Evolutionary conservation across 2,797 vertebrate genomes (phyloP), one percentile per base, ranked within the genome.

Genomic region (Muraenolepis orangiensis): DNA sequence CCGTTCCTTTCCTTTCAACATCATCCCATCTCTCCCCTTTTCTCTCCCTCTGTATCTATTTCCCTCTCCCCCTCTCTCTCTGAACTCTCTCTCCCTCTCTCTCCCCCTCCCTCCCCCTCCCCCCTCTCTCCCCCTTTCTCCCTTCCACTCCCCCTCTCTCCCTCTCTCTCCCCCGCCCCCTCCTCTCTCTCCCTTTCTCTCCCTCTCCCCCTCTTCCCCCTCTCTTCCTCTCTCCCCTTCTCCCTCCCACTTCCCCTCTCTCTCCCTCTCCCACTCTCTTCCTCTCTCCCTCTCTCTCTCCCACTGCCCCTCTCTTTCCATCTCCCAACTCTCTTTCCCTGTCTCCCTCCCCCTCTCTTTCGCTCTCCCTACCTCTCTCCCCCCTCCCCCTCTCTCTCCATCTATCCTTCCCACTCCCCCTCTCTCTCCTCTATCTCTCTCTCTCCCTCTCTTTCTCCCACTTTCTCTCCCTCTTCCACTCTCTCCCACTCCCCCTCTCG

Each of bases 301-400:
- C n/a, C n/a, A n/a, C n/a, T n/a, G n/a, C n/a, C n/a, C n/a, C n/a
- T 38, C 26, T 38, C 28, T 38, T 23, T 31, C 66, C 36, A 38
- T 38, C 36, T 38, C 72, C 57, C 51, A 34, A 4, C 32, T 8
- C 32, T 34, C 32, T 34, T 34, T 34, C 32, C 8, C 10, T 1
- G 1, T 38, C 36, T 38, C 12, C 66, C 66, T 74, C 68, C 76
- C 68, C 68, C 34, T 34, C 74, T 82, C 42, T 75, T 30, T 40
- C 34, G 51, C 31, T 23, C 34, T 23, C 32, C 38, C 68, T 40
- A 18, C 4, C 69, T 68, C 68, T 20, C 73, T 75, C 46, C 73
- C 4, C 69, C 66, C 68, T 20, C 73, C 74, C 46, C 73, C 71
- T 75, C 71, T 32, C 57, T 42, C 32, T 69, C 75, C 71, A 66